These are phyloP conservation scores for Anthrax anthrax DNA, from an alignment of 2,888 invertebrate species.

Conservation along the genomic window DNA sequence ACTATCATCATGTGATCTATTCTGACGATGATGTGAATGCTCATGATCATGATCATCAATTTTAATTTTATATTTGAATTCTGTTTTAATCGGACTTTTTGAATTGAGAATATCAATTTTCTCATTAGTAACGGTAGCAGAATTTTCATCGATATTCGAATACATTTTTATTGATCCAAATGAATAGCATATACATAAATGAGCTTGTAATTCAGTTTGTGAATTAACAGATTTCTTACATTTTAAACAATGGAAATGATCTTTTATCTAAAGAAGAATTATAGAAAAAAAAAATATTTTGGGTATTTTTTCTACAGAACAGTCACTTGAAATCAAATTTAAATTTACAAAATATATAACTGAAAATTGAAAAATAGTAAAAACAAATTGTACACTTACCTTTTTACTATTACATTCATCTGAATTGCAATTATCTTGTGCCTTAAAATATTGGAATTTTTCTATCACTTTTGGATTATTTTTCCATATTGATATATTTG, in stretches of 20 bases:
- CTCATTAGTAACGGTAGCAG: background rate
- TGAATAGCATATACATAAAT: slow-evolving; percentile 7
- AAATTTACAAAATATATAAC: too few species aligned
- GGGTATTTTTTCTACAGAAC: too few species aligned
- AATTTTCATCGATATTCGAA: background rate
- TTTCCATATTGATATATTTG: too few species aligned
- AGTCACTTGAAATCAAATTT: too few species aligned
- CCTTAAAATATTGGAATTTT: slow-evolving; percentile 74
- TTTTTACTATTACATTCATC: slow-evolving; percentile 38
- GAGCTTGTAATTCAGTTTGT: slow-evolving; percentile 7
- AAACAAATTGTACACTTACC: too few species aligned
- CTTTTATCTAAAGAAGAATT: slow-evolving; percentile 37
- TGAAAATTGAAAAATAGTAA: too few species aligned
- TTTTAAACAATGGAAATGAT: slow-evolving; percentile 63
- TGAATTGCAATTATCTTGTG: slow-evolving; percentile 53
- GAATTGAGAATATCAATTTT: background rate
- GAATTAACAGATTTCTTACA: slow-evolving; percentile 57
- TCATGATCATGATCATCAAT: background rate
- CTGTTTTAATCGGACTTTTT: background rate
- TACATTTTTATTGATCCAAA: slow-evolving; percentile 13
- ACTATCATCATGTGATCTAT: background rate
- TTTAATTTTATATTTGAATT: background rate
- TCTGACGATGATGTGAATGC: background rate
- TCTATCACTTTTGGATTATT: slow-evolving; percentile 45
- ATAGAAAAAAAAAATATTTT: background rate